These are phyloP conservation scores for Mionectes macconnelli DNA, from an alignment of 2,113 vertebrate species.

Conservation along the genomic window DNA sequence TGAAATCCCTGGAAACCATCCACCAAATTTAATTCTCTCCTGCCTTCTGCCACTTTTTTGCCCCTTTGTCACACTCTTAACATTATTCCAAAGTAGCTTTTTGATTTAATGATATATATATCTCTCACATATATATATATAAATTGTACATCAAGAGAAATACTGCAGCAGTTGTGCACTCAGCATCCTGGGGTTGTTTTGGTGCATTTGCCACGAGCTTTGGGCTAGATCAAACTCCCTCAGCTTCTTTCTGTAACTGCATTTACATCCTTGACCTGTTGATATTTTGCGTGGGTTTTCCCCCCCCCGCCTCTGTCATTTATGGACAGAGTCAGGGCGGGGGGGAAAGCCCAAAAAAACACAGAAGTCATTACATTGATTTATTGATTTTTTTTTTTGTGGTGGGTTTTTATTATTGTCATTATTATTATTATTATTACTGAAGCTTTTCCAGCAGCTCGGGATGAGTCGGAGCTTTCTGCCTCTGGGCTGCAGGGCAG, in stretches of 20 bases:
- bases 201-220: not conserved
- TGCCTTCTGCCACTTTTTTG: not conserved
- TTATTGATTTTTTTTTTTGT: not conserved
- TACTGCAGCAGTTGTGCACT: not conserved
- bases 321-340: not conserved
- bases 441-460: not conserved
- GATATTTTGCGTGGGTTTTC: not conserved
- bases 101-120: not conserved
- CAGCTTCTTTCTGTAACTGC: not conserved
- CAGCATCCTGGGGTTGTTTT: not conserved
- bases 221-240: constrained; percentile 67
- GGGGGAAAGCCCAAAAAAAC: not conserved
- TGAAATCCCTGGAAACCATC: not conserved
- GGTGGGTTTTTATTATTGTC: not conserved
- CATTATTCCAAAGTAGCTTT: constrained; percentile 37
- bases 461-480: not conserved
- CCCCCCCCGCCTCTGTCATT: not conserved
- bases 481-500: not conserved
- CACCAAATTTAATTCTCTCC: not conserved
- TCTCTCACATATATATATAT: not conserved
- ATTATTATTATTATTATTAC: not conserved
- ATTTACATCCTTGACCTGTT: not conserved
- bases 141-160: not conserved
- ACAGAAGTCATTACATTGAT: not conserved
- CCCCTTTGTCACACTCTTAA: constrained; percentile 27